Conservation (phyloP, 2,113 vertebrate species). For the Rhinopomastus cyanomelas region DNA sequence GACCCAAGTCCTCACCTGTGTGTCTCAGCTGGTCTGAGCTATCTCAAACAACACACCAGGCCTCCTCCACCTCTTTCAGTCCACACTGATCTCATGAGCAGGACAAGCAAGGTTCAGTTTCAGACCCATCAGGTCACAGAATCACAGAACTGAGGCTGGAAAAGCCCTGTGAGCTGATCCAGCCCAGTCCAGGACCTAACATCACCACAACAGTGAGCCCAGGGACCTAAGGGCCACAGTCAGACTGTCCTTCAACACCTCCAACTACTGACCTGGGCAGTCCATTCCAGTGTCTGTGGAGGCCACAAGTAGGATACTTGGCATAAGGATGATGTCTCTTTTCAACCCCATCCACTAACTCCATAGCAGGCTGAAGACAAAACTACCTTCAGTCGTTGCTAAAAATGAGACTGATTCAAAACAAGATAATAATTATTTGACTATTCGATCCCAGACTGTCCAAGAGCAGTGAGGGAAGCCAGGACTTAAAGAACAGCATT, state of each 20-base stretch:
- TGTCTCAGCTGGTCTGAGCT: rapidly evolving
- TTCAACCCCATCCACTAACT: not conserved
- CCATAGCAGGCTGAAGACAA: not conserved
- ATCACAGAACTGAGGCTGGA: too few relatives aligned
- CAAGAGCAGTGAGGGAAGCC: not conserved
- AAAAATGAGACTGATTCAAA: not conserved
- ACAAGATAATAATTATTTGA: not conserved
- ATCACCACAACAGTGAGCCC: too few relatives aligned
- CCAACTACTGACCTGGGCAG: too few relatives aligned
- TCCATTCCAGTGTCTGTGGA: not conserved
- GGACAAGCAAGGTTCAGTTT: not conserved
- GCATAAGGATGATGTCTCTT: not conserved
- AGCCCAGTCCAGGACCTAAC: too few relatives aligned
- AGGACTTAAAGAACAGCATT: not conserved
- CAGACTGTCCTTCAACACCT: too few relatives aligned
- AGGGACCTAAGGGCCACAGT: too few relatives aligned
- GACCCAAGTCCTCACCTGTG: not conserved
- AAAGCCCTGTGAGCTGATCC: too few relatives aligned
- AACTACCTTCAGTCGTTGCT: not conserved
- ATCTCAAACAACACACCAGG: not conserved
- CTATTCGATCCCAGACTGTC: not conserved
- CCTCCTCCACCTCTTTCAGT: not conserved
- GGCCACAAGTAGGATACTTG: not conserved
- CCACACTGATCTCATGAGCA: not conserved
- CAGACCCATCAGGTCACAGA: too few relatives aligned